Evolutionary conservation across 2,113 vertebrate species (phyloP).

Genomic region (Hepsetus odoe): DNA sequence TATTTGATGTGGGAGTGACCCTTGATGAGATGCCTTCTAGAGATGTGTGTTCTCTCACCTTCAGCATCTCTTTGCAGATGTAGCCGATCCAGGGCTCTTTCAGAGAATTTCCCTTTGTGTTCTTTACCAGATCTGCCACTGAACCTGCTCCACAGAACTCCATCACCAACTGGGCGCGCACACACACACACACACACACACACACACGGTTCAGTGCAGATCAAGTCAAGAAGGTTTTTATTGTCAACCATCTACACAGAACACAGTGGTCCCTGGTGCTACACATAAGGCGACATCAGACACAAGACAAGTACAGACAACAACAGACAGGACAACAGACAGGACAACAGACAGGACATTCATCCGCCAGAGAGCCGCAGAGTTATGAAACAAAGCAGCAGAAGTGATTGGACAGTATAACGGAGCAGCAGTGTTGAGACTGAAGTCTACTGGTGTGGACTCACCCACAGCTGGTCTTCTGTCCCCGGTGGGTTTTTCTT

Average conservation of each 20-base stretch:
- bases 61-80: conserved; percentile 94
- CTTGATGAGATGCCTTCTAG: too few species aligned
- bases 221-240: too few species aligned
- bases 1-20: too few species aligned
- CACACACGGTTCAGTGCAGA: neutral
- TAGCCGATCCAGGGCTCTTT: conserved; percentile 90
- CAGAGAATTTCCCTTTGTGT: conserved; percentile 74
- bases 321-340: too few species aligned
- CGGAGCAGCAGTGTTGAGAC: too few species aligned
- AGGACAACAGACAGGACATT: too few species aligned
- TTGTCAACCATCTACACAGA: neutral
- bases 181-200: conserved; percentile 14
- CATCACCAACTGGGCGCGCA: conserved; percentile 53
- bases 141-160: conserved; percentile 92
- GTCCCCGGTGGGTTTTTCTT: conserved; percentile 38
- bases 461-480: conserved; percentile 53
- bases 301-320: too few species aligned
- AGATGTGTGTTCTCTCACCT: conserved; percentile 71
- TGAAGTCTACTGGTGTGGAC: conserved; percentile 25
- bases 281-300: too few species aligned
- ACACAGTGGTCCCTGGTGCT: too few species aligned
- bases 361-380: too few species aligned
- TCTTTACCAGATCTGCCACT: conserved; percentile 74
- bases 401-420: too few species aligned
- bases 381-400: too few species aligned